Base-by-base conservation (phyloP, 2,888 invertebrate genomes). In the Piscicola geometra region DNA sequence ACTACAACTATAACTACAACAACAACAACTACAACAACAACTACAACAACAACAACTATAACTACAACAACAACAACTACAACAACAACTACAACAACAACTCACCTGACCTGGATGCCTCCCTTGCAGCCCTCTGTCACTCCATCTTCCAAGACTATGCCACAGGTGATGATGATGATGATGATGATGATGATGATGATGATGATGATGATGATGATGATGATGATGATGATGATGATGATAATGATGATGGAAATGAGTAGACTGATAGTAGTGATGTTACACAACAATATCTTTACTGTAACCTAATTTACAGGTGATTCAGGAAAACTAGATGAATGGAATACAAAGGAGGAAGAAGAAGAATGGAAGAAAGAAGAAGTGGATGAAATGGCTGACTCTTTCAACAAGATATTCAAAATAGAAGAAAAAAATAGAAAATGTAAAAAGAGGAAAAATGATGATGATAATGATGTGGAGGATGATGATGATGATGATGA, bases 111-210 rank as follows among this genome's bases (percentile, higher is more conserved):
- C 15, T 41, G 5, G 41, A 41, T 41, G 41, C 5, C 9, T 41
- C 41, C 5, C 15, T 41, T 5, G 41, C 9, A 5, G 15, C 41
- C 41, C 5, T 41, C 15, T 41, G 41, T 15, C 5, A 15, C 9
- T 41, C 41, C 41, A 41, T 41, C 41, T 41, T 41, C 41, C 41
- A 41, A 15, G 9, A 41, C 41, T 41, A 41, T 15, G 41, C 5
- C 9, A 15, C 9, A 5, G 41, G 41, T 41, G 33, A 67, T 67
- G 15, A 67, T 67, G 68, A 64, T 30, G 30, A 30, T 64, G 64
- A 64, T 64, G 64, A 64, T 64, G 64, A 64, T 64, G 64, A 64
- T 64, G 64, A 64, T 64, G 64, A 64, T 64, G 64, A 64, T 64
- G 64, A 64, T 64, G 64, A 21, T 64, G 9, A 64, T 64, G 64